Evolutionary conservation across 92 coral and sea anemone species (phyloP).

Genomic region (Zoanthus gigantus): DNA sequence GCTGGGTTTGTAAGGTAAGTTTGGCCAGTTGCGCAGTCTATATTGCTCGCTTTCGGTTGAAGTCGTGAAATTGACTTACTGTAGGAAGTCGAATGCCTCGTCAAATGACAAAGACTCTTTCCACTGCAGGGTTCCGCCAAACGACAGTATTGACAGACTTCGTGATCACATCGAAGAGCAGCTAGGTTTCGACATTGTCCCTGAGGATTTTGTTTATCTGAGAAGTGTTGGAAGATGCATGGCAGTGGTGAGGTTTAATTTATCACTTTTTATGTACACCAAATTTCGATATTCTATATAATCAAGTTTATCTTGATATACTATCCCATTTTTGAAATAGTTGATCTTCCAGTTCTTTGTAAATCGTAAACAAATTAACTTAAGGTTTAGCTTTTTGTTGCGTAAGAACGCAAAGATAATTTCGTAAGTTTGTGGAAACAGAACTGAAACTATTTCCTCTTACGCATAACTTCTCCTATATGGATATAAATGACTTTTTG

Average conservation of each 20-base stretch:
- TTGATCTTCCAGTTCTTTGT: too few species aligned
- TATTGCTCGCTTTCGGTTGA: too few species aligned
- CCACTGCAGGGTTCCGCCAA: slow-evolving; percentile 84
- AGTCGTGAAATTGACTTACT: neutral
- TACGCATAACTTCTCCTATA: too few species aligned
- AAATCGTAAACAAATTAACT: too few species aligned
- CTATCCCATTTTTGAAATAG: too few species aligned
- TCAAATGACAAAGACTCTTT: neutral
- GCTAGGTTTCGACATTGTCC: slow-evolving; percentile 86
- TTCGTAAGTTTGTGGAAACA: too few species aligned
- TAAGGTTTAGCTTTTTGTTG: too few species aligned
- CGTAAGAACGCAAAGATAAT: too few species aligned
- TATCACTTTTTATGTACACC: neutral
- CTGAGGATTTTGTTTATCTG: slow-evolving; percentile 92
- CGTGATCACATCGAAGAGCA: slow-evolving; percentile 94
- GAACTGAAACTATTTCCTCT: too few species aligned
- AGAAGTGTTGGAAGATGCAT: slow-evolving; percentile 98
- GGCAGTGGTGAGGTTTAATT: slow-evolving; percentile 85
- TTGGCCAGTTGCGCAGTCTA: too few species aligned
- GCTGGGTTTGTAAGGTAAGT: slow-evolving; percentile 98
- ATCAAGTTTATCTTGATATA: neutral
- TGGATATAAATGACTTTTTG: too few species aligned
- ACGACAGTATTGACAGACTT: slow-evolving; percentile 66
- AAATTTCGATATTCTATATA: neutral
- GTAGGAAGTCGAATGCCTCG: neutral